Evolutionary conservation across 2,888 invertebrate genomes (phyloP).

Genomic region (Panzeria rudis): DNA sequence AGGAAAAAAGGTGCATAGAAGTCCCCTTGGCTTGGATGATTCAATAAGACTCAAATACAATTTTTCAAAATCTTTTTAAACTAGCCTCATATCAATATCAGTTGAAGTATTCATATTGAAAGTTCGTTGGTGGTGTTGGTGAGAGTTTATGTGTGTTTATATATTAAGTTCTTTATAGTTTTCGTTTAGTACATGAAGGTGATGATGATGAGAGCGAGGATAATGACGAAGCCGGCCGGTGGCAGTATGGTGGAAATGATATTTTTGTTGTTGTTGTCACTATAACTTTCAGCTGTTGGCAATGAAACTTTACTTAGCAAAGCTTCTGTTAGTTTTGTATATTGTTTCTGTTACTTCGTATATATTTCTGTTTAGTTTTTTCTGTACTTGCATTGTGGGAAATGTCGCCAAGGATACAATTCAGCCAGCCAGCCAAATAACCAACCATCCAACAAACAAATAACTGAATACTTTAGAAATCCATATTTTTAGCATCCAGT

Average conservation of each 20-base stretch:
- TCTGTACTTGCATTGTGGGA: constrained; percentile 71
- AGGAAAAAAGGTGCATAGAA: no score
- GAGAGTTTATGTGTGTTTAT: not conserved
- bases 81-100: not conserved
- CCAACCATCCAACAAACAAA: constrained; percentile 44
- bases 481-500: constrained; percentile 65
- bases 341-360: constrained; percentile 28
- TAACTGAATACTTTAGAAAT: constrained; percentile 51
- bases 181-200: constrained; percentile 48
- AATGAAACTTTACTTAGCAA: constrained; percentile 61
- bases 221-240: constrained; percentile 32
- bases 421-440: constrained; percentile 37
- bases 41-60: no score
- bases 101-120: constrained; percentile 31
- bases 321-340: constrained; percentile 47
- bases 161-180: constrained; percentile 62
- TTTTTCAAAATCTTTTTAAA: not conserved
- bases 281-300: constrained; percentile 48
- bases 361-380: constrained; percentile 70
- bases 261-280: constrained; percentile 17
- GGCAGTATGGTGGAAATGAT: constrained; percentile 18
- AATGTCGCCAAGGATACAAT: constrained; percentile 77
- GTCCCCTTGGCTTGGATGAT: no score
- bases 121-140: not conserved
- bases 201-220: constrained; percentile 37